Percentiles rank a stretch among this genome's conserved stretches.
These are phyloP conservation scores for Dermolepida albohirtum DNA, from an alignment of 2,888 invertebrate genomes.

Conservation along the genomic window DNA sequence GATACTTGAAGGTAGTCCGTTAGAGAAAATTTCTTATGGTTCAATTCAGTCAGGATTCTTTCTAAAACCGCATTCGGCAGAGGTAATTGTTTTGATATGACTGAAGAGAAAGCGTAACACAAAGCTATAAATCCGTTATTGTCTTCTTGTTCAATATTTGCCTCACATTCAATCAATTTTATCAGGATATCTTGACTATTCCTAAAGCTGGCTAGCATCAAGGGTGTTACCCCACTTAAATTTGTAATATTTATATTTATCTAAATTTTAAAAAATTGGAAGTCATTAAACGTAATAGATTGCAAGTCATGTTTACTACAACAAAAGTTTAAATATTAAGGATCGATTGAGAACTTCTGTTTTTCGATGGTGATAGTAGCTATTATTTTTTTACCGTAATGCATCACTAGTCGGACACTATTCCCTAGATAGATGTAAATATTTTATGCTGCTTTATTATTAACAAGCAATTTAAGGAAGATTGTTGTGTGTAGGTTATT, in stretches of 20 bases:
- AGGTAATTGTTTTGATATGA: constrained; percentile 57
- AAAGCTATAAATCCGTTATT: constrained; percentile 60
- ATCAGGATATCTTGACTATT: constrained; percentile 58
- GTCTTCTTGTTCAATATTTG: constrained; percentile 59
- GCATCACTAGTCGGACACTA: too few species aligned
- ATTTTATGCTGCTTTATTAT: too few species aligned
- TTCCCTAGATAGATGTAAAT: too few species aligned
- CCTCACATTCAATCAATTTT: constrained; percentile 55
- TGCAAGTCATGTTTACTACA: too few species aligned
- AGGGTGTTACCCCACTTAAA: constrained; percentile 60
- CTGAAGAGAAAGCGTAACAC: constrained; percentile 59
- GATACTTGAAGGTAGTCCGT: constrained; percentile 58
- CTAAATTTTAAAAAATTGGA: constrained; percentile 45
- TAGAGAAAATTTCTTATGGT: constrained; percentile 51
- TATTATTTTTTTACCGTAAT: too few species aligned
- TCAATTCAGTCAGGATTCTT: constrained; percentile 54
- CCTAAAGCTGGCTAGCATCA: constrained; percentile 63
- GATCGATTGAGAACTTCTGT: too few species aligned
- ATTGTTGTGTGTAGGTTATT: too few species aligned
- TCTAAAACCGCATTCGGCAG: constrained; percentile 56
- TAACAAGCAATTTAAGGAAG: too few species aligned
- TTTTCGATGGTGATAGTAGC: too few species aligned
- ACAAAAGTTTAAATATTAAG: too few species aligned
- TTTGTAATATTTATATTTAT: constrained; percentile 56
- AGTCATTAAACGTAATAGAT: too few species aligned